A percentile compares a stretch with the other conserved stretches of the same genome.
phyloP scores from a whole-genome alignment of 1,140 invertebrate genomes.

The Drosophila sechellia region DNA sequence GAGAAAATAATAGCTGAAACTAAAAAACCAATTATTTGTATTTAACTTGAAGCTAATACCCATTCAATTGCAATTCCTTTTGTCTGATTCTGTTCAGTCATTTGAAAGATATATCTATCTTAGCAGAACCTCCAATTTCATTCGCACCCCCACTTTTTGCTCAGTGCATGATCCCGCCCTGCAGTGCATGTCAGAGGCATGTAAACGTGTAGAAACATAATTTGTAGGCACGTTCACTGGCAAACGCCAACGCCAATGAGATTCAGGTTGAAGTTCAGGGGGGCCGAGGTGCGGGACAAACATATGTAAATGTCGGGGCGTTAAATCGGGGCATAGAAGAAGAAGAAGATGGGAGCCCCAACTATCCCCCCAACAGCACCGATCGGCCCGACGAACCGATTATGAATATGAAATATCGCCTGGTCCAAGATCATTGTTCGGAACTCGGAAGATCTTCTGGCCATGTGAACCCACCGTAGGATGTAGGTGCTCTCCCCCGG shows the following conservation, averaged over 20 bases:
- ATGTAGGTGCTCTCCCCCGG: slow-evolving; percentile 64
- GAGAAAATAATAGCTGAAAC: not conserved
- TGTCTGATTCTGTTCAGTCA: too few species aligned
- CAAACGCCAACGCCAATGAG: slow-evolving; percentile 79
- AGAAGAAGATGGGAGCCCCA: not conserved
- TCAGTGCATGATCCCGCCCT: slow-evolving; percentile 45
- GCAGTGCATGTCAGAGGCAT: slow-evolving; percentile 80
- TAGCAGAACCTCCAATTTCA: too few species aligned
- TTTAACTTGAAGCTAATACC: too few species aligned
- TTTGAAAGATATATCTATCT: too few species aligned
- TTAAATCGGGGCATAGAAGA: slow-evolving; percentile 79
- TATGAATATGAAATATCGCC: slow-evolving; percentile 78
- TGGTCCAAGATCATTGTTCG: slow-evolving; percentile 69
- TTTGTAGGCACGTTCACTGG: slow-evolving; percentile 75
- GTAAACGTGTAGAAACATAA: slow-evolving; percentile 82
- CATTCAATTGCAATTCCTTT: too few species aligned
- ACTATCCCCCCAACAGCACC: slow-evolving; percentile 18
- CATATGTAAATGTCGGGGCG: slow-evolving; percentile 82
- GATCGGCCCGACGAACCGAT: slow-evolving; percentile 50
- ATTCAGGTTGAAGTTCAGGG: slow-evolving; percentile 45
- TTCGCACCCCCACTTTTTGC: not conserved
- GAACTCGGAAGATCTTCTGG: slow-evolving; percentile 55
- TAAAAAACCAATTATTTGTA: too few species aligned
- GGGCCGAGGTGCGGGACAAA: slow-evolving; percentile 32
- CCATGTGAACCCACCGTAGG: slow-evolving; percentile 33